These are phyloP conservation scores for Propithecus perrieri DNA, from an alignment of 2,797 vertebrate species.

Conservation along the genomic window DNA sequence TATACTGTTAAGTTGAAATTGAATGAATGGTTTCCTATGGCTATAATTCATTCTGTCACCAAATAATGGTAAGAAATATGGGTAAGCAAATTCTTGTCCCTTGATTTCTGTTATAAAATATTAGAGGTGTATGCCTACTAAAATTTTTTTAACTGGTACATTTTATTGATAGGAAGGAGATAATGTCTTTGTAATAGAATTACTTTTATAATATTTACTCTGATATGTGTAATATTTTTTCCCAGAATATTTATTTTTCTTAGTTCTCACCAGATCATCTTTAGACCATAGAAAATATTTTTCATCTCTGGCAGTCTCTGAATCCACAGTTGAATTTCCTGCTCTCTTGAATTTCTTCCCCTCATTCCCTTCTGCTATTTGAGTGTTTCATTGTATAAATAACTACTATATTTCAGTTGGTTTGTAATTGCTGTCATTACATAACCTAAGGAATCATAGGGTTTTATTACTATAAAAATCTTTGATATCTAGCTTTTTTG, in stretches of 20 bases:
- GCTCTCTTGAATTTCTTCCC: neutral
- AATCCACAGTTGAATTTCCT: neutral
- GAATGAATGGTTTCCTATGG: constrained; percentile 41
- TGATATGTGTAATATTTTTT: neutral
- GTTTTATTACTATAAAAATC: neutral
- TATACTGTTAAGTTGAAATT: constrained; percentile 16
- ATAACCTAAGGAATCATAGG: neutral
- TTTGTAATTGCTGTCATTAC: neutral
- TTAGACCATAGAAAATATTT: neutral
- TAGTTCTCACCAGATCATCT: neutral
- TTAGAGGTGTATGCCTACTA: neutral
- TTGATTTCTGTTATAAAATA: constrained; percentile 16
- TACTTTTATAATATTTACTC: constrained; percentile 13
- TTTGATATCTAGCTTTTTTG: neutral
- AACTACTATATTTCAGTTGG: neutral
- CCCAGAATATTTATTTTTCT: neutral
- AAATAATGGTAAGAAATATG: neutral
- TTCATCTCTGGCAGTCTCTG: neutral
- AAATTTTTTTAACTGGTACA: neutral
- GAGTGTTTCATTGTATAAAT: neutral
- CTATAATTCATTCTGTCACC: constrained; percentile 43
- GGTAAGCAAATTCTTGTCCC: neutral
- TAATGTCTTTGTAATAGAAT: constrained; percentile 22
- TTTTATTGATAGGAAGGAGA: constrained; percentile 45
- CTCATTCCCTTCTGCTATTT: neutral